Percentiles rank a stretch among this genome's conserved stretches.
Evolutionary conservation across 2,113 vertebrate species (phyloP).

Genomic region (Takifugu bimaculatus): DNA sequence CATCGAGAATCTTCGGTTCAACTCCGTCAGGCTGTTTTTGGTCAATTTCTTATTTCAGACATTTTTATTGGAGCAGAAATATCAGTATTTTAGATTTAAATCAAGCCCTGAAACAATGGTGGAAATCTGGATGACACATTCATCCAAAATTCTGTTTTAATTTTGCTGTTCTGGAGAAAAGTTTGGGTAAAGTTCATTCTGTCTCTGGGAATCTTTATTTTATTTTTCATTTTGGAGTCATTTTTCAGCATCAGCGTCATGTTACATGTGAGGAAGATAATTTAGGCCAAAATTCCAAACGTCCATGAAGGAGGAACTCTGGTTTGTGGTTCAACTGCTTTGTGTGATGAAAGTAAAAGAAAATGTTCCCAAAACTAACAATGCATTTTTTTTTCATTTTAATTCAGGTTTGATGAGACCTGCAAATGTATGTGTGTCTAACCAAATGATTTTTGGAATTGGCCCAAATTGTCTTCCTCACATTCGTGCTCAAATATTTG

Average conservation of each 20-base stretch:
- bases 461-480: too few species aligned
- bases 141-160: background rate
- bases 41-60: too few species aligned
- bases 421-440: background rate
- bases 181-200: conserved; percentile 75
- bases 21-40: conserved; percentile 12
- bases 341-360: too few species aligned
- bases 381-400: background rate
- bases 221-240: conserved; percentile 39
- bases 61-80: too few species aligned
- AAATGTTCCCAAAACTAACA: background rate
- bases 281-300: too few species aligned
- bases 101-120: background rate
- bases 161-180: conserved; percentile 7
- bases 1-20: background rate
- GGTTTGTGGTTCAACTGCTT: too few species aligned
- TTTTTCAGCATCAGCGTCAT: conserved; percentile 46
- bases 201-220: conserved; percentile 26
- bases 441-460: too few species aligned
- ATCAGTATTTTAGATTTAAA: too few species aligned
- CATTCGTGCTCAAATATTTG: too few species aligned
- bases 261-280: conserved; percentile 47
- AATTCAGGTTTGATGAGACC: background rate
- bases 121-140: background rate
- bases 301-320: too few species aligned